phyloP scores from a whole-genome alignment of 2,888 invertebrate genomes.

The Hecatera dysodea region DNA sequence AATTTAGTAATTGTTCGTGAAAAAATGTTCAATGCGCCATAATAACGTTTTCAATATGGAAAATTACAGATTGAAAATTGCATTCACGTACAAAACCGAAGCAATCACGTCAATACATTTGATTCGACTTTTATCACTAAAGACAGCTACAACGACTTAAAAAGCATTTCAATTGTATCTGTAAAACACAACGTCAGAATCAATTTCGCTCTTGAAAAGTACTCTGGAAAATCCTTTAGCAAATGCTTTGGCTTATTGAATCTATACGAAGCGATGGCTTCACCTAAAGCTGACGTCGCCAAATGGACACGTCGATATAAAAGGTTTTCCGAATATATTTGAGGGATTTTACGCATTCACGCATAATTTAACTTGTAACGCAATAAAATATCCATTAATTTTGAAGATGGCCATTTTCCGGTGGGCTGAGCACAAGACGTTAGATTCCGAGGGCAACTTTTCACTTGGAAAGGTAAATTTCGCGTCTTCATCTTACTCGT shows the following conservation, averaged over 20 bases:
- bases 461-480: conserved; percentile 74
- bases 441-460: conserved; percentile 78
- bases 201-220: conserved; percentile 60
- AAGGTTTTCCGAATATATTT: conserved; percentile 74
- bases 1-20: background rate
- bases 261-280: conserved; percentile 58
- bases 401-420: conserved; percentile 88
- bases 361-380: conserved; percentile 88
- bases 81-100: background rate
- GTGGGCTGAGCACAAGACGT: conserved; percentile 80
- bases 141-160: conserved; percentile 43
- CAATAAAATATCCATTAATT: conserved; percentile 90
- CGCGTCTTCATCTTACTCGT: conserved; percentile 68
- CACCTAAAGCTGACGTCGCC: conserved; percentile 61
- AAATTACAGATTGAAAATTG: background rate
- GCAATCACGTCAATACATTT: conserved; percentile 12
- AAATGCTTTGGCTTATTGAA: conserved; percentile 66
- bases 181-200: conserved; percentile 57
- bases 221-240: conserved; percentile 62
- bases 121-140: conserved; percentile 65
- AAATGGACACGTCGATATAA: conserved; percentile 71
- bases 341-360: conserved; percentile 82
- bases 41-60: conserved; percentile 14
- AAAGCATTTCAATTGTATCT: conserved; percentile 53
- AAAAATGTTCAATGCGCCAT: background rate